Evolutionary conservation across 1,140 invertebrate genomes (phyloP), one percentile per base, ranked within the genome.

Genomic region (Nixonia krombeini): DNA sequence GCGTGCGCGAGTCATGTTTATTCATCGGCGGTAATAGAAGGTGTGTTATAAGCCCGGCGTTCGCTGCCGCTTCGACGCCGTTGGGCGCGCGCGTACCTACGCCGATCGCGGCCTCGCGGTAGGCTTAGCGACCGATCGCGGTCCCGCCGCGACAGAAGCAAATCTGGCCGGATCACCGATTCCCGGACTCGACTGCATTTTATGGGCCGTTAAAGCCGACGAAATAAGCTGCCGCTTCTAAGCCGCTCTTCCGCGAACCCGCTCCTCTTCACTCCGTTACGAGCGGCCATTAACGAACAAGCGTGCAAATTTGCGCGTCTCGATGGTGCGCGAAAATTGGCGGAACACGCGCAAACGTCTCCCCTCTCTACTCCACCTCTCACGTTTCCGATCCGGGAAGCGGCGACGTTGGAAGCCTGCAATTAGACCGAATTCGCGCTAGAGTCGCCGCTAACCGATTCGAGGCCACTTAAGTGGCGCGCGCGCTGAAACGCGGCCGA

Each of bases 341-440:
- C n/a, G 31, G 31, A 33, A 13, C n/a, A 33, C 31, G 31, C 6
- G 31, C 31, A 33, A 21, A 6, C 21, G 6, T 2, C 21, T 21
- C 21, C 2, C 21, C 45, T 40, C 45, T 40, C 29, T 42, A 53
- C 58, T 63, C 51, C 52, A 46, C 53, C 66, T 71, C 62, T 62
- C 55, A 53, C 56, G 64, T 51, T 51, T 35, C 51, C 49, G n/a
- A 28, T 63, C 58, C 61, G 70, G 57, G 66, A 66, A 59, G 52
- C 67, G 59, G 18, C 55, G n/a, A n/a, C n/a, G n/a, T n/a, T 44
- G 47, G 35, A 73, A 73, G 62, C 72, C 71, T 47, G 50, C 64
- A 75, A 75, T 73, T 71, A 72, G 66, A 57, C 47, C 66, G 46
- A 65, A 63, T 71, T 69, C 50, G 52, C 63, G 63, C 59, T n/a